These are phyloP conservation scores for Zosterops hypoxanthus DNA, from an alignment of 2,113 vertebrate species.

Conservation along the genomic window DNA sequence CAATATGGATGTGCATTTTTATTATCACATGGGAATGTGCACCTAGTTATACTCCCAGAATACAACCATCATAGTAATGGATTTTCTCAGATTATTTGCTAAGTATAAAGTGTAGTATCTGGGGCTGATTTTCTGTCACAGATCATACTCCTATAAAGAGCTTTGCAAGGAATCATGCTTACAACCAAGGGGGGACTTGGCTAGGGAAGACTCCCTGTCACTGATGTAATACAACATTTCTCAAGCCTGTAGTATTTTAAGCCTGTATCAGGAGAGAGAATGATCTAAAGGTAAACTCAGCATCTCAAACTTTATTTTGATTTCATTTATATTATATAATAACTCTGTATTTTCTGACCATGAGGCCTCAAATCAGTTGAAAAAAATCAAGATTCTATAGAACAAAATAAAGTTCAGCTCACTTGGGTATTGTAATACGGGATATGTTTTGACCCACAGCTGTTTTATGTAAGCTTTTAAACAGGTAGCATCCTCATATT, in stretches of 20 bases:
- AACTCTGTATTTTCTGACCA: background rate
- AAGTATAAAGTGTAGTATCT: background rate
- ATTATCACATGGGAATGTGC: background rate
- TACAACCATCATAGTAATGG: background rate
- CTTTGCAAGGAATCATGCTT: background rate
- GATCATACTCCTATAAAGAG: background rate
- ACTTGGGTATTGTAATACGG: background rate
- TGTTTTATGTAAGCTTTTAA: background rate
- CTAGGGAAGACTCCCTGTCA: background rate
- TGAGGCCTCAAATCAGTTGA: background rate
- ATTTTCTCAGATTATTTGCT: background rate
- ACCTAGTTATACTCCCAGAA: background rate
- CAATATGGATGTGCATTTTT: background rate
- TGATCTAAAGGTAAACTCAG: background rate
- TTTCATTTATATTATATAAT: background rate
- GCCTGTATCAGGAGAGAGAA: background rate
- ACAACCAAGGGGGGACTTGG: background rate
- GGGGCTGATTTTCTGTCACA: background rate
- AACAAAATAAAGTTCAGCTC: background rate
- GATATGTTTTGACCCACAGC: background rate
- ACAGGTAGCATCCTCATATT: background rate
- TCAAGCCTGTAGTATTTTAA: background rate
- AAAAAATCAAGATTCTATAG: background rate
- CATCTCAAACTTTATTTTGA: background rate
- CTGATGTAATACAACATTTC: background rate